A percentile compares a stretch with the other conserved stretches of the same genome.
Evolutionary conservation across 1,140 invertebrate species (phyloP).

Genomic region (Drosophila subobscura): DNA sequence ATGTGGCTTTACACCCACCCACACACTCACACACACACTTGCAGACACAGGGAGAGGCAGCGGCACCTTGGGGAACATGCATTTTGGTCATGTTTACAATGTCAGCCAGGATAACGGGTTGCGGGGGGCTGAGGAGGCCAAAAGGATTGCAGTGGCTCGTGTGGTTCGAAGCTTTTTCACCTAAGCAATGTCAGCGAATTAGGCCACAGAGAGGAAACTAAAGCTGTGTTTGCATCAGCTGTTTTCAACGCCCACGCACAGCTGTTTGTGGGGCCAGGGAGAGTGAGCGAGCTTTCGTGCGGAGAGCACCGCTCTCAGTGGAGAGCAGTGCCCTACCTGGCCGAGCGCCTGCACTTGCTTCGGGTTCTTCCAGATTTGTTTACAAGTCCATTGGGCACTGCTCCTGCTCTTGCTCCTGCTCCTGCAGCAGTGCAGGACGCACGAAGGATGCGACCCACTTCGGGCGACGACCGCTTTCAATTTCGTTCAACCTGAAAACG

Average conservation of each 20-base stretch:
- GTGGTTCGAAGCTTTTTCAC: slow-evolving; percentile 28
- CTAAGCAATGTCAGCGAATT: slow-evolving; percentile 70
- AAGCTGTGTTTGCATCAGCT: slow-evolving; percentile 53
- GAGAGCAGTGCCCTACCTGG: slow-evolving; percentile 29
- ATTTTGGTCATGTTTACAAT: slow-evolving; percentile 81
- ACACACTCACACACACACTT: slow-evolving; percentile 11
- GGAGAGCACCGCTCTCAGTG: slow-evolving; percentile 34
- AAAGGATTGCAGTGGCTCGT: slow-evolving; percentile 40
- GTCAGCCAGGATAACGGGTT: slow-evolving; percentile 76
- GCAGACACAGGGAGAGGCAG: slow-evolving; percentile 13
- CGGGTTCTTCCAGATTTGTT: slow-evolving; percentile 38
- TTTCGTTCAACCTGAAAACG: slow-evolving; percentile 71
- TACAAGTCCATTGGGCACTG: slow-evolving; percentile 41
- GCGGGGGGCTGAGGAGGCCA: neutral
- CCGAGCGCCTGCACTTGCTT: slow-evolving; percentile 15
- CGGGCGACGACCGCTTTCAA: slow-evolving; percentile 65
- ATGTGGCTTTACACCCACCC: slow-evolving; percentile 67
- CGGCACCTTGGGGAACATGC: slow-evolving; percentile 70
- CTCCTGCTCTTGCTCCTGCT: slow-evolving; percentile 34
- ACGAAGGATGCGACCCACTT: slow-evolving; percentile 57
- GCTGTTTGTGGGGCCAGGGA: slow-evolving; percentile 19
- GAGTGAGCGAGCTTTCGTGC: slow-evolving; percentile 31
- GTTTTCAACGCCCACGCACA: slow-evolving; percentile 63
- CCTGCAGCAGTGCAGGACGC: slow-evolving; percentile 62
- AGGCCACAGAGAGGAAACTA: slow-evolving; percentile 45